Evolutionary conservation across 2,113 vertebrate species (phyloP), one percentile per base, ranked within the genome.

Genomic region (Phaethon lepturus): DNA sequence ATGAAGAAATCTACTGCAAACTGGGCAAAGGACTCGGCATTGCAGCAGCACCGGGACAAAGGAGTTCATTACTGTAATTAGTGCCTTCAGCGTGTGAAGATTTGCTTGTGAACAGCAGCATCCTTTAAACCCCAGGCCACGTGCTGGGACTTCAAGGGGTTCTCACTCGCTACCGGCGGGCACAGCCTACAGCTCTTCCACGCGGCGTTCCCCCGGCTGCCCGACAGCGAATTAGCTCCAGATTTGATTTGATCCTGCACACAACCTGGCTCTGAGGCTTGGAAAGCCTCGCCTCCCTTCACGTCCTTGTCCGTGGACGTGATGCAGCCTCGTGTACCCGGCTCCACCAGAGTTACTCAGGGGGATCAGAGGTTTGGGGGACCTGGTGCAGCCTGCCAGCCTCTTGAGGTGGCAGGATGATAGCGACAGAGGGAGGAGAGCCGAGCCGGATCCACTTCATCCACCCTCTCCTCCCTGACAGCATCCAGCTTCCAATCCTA

Each of bases 81-180:
- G 17, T 56, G 47, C 63, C 55, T 75, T 58, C 6, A 12, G 12
- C 7, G 11, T 18, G 23, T 0, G 0, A 55, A 2, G 25, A 64
- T 55, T 53, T 75, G 44, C 44, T 55, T 58, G 58, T 64, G 58
- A 68, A 73, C 53, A 59, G 59, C 55, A 90, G 64, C 58, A 35
- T 24, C 67, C 38, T 77, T n/a, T 16, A 63, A 75, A 67, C 10
- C 28, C 50, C 47, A 66, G 31, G n/a, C 38, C 4, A 1, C 1
- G 24, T 47, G 40, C 63, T 52, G 84, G 49, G 49, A 59, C 58
- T 50, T 80, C 88, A 56, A 72, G 45, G 60, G 11, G 6, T 58
- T 63, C 58, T 84, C 8, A 8, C 80, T 68, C n/a, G 0, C 38
- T n/a, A 13, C 33, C 0, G 16, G 38, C 0, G 0, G 8, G 50